Evolutionary conservation across 2,797 vertebrate species (phyloP).

Genomic region (Myripristis murdjan): DNA sequence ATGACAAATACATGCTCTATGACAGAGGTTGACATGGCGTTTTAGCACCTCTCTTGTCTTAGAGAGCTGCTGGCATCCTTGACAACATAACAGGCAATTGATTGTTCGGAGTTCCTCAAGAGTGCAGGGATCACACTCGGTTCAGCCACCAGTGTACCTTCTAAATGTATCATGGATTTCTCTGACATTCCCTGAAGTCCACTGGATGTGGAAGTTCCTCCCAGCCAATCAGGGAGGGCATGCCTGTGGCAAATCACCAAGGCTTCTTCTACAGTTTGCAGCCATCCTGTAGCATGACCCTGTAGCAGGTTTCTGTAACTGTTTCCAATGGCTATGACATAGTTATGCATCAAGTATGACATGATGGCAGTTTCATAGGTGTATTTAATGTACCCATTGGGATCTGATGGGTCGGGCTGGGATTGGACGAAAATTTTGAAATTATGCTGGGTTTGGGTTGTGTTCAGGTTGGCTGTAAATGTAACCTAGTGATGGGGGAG

Average conservation of each 20-base stretch:
- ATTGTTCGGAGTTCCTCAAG: conserved; percentile 35
- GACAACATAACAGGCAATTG: conserved; percentile 60
- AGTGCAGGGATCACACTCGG: conserved; percentile 42
- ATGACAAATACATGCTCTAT: conserved; percentile 2
- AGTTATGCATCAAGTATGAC: too few species aligned
- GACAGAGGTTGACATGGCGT: conserved; percentile 23
- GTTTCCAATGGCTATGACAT: too few species aligned
- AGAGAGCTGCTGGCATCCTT: conserved; percentile 51
- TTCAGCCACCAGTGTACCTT: conserved; percentile 48
- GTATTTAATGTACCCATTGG: too few species aligned
- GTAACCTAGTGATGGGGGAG: too few species aligned
- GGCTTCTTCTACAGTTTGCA: conserved; percentile 16
- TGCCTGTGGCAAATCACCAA: conserved; percentile 34
- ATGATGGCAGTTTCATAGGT: too few species aligned
- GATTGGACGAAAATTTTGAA: too few species aligned
- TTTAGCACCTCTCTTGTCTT: conserved; percentile 20
- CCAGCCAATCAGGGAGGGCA: conserved; percentile 1
- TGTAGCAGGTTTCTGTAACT: too few species aligned
- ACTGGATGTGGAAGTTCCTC: conserved; percentile 16
- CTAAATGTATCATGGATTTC: conserved; percentile 33
- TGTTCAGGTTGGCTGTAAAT: too few species aligned
- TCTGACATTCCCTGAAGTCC: conserved; percentile 1
- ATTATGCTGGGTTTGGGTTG: too few species aligned
- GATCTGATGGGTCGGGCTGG: too few species aligned
- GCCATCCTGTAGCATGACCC: background rate